These are phyloP conservation scores for Lepidothrix coronata DNA, from an alignment of 2,113 vertebrate genomes.

Conservation along the genomic window DNA sequence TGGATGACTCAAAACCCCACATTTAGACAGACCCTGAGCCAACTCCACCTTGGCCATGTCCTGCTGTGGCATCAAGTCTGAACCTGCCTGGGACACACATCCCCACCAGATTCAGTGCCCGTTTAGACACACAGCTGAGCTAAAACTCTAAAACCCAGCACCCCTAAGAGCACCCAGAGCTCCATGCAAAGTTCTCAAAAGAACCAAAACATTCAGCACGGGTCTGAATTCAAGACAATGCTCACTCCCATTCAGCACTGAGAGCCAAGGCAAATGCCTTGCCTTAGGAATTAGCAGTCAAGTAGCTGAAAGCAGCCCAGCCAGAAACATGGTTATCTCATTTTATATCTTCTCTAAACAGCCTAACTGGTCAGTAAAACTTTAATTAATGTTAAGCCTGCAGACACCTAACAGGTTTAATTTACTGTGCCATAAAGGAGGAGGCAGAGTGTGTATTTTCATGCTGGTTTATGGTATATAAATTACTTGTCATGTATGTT, in stretches of 20 bases:
- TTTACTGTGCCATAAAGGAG: conserved; percentile 38
- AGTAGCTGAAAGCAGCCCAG: background rate
- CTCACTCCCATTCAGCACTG: accelerated
- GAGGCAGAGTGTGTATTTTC: background rate
- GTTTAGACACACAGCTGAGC: background rate
- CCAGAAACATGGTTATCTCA: background rate
- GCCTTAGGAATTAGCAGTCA: background rate
- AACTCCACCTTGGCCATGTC: background rate
- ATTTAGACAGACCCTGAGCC: background rate
- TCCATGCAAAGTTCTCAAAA: background rate
- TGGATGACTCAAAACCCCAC: accelerated
- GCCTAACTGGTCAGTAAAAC: background rate
- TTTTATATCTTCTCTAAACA: background rate
- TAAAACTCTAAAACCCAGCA: background rate
- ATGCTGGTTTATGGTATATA: conserved; percentile 40
- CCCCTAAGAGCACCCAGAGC: background rate
- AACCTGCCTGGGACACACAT: background rate
- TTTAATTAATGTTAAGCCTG: conserved; percentile 35
- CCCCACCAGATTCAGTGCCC: background rate
- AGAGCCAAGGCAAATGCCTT: background rate
- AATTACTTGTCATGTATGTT: conserved; percentile 31
- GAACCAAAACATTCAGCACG: background rate
- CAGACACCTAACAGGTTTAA: conserved; percentile 42
- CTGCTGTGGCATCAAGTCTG: background rate
- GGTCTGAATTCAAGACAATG: background rate